phyloP scores from a whole-genome alignment of 2,888 invertebrate genomes.

The Cerceris rybyensis region DNA sequence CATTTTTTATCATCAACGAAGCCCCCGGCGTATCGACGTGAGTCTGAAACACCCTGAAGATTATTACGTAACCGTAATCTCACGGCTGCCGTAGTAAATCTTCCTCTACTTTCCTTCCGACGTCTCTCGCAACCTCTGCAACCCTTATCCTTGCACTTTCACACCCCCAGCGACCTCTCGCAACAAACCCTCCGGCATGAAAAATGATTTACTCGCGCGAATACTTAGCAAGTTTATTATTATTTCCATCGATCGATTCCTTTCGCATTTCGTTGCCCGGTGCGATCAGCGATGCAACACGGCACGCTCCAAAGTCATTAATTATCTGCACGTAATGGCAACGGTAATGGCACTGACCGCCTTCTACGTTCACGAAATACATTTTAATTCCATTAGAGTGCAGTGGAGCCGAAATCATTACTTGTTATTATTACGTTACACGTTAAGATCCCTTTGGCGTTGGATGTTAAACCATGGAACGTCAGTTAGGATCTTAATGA shows the following conservation, averaged over 20 bases:
- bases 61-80: too few relatives aligned
- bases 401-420: neutral
- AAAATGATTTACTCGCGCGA: too few relatives aligned
- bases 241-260: neutral
- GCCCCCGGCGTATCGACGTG: too few relatives aligned
- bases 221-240: too few relatives aligned
- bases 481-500: conserved; percentile 9
- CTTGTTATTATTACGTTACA: conserved; percentile 7
- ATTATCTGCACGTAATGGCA: conserved; percentile 13
- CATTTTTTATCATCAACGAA: too few relatives aligned
- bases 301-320: conserved; percentile 12
- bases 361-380: neutral
- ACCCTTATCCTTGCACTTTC: too few relatives aligned
- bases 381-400: conserved; percentile 23
- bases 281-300: neutral
- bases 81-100: too few relatives aligned
- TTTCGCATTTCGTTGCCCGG: neutral
- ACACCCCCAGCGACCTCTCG: too few relatives aligned
- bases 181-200: too few relatives aligned
- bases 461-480: conserved; percentile 2
- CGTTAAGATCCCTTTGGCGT: neutral
- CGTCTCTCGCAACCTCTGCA: too few relatives aligned
- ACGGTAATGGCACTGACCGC: neutral
- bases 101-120: too few relatives aligned
- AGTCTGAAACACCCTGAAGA: too few relatives aligned